Conservation (phyloP, 2,113 vertebrate species). For the Nanorana parkeri region DNA sequence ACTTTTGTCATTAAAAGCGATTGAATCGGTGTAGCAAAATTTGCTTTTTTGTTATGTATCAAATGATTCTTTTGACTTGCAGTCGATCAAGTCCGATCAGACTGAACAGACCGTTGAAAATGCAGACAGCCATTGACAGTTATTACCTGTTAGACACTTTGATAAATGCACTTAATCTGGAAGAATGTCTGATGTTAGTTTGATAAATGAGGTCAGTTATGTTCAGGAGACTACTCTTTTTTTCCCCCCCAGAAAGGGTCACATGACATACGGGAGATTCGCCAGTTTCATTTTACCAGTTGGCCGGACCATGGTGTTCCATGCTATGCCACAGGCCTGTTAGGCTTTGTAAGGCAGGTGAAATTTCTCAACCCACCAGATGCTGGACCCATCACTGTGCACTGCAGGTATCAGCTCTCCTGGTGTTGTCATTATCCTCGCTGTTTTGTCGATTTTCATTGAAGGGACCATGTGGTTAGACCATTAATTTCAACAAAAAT, state of each 20-base stretch:
- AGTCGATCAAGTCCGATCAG: too few species aligned
- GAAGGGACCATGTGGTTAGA: too few species aligned
- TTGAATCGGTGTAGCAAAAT: too few species aligned
- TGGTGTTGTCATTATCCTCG: neutral
- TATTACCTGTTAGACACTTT: too few species aligned
- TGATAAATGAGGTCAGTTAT: accelerated
- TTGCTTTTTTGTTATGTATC: too few species aligned
- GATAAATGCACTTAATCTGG: too few species aligned
- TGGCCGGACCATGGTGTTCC: slow-evolving; percentile 97
- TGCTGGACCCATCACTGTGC: slow-evolving; percentile 90
- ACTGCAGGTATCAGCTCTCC: slow-evolving; percentile 81
- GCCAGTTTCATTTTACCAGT: slow-evolving; percentile 98
- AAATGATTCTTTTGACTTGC: too few species aligned
- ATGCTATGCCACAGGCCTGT: slow-evolving; percentile 92
- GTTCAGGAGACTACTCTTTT: slow-evolving; percentile 56
- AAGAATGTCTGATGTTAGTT: neutral
- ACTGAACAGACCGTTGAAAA: too few species aligned
- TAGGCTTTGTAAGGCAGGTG: slow-evolving; percentile 95
- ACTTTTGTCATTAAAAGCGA: too few species aligned
- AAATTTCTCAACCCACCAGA: slow-evolving; percentile 96
- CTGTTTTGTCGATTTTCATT: too few species aligned
- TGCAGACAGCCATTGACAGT: too few species aligned
- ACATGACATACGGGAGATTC: slow-evolving; percentile 95
- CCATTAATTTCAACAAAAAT: too few species aligned
- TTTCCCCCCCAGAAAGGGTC: slow-evolving; percentile 89